Conservation (phyloP, 2,888 invertebrate species). For the Stenotaenia linearis region DNA sequence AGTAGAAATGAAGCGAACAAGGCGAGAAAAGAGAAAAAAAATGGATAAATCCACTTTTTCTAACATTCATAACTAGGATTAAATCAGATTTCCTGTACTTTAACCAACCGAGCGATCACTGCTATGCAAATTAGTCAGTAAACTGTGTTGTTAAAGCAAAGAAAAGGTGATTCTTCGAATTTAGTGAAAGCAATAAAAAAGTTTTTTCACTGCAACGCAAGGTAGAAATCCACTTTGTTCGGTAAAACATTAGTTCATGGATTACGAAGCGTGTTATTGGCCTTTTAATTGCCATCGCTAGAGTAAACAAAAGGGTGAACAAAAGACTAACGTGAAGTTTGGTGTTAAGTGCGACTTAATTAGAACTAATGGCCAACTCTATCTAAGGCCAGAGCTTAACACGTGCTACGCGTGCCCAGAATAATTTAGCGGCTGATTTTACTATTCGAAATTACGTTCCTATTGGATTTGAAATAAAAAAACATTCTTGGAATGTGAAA, state of each 20-base stretch:
- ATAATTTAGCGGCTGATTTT: neutral
- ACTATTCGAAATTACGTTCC: neutral
- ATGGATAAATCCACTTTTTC: neutral
- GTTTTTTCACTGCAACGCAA: neutral
- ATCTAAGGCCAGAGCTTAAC: slow-evolving; percentile 3
- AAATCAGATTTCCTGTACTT: too few relatives aligned
- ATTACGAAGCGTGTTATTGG: slow-evolving; percentile 26
- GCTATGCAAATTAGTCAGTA: too few relatives aligned
- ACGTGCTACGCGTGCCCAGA: slow-evolving; percentile 3
- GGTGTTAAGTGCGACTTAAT: slow-evolving; percentile 23
- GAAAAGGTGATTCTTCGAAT: neutral
- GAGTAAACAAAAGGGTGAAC: slow-evolving; percentile 26
- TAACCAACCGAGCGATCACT: too few relatives aligned
- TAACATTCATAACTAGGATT: too few relatives aligned
- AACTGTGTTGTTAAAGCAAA: too few relatives aligned
- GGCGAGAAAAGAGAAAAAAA: neutral
- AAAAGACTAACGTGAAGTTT: slow-evolving; percentile 18
- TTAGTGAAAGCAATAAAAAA: neutral
- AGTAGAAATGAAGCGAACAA: neutral
- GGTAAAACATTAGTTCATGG: slow-evolving; percentile 7
- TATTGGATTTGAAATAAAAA: neutral
- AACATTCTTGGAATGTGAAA: too few relatives aligned
- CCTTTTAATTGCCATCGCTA: slow-evolving; percentile 11
- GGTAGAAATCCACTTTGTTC: slow-evolving; percentile 8
- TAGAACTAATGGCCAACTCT: slow-evolving; percentile 26